Evolutionary conservation across 2,888 invertebrate species (phyloP), one percentile per base, ranked within the genome.

Genomic region (Drosophila nr. fundita): DNA sequence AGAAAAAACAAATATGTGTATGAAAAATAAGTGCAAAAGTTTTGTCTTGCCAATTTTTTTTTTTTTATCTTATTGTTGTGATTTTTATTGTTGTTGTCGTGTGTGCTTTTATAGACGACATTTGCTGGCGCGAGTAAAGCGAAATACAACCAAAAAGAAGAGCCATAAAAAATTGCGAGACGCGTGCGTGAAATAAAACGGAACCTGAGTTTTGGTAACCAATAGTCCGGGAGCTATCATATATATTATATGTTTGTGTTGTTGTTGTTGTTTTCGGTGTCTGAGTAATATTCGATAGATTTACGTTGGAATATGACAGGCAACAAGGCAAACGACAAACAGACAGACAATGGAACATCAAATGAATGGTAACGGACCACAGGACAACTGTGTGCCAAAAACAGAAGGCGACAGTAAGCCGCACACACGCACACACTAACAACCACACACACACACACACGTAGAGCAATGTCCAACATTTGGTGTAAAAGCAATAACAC

Each of bases 181-280:
- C 89, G 83, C 89, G 89, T 89, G 89, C 82, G 79, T 75, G 74
- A 71, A 85, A 75, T 55, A 61, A 29, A 63, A 61, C 49, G 70
- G 21, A 75, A 59, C 54, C 49, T 32, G 42, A 42, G 68, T 59
- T 62, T 27, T 59, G 74, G 48, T 65, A 65, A 24, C 62, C 65
- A 49, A 59, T 58, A 36, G 29, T 48, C 34, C 10, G 40, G 48
- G n/a, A 49, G 62, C 52, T 45, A 34, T 24, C 52, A 24, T 24
- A 53, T 24, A 36, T 24, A 53, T 34, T 24, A 24, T 59, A n/a
- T 52, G 53, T 18, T n/a, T 36, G 30, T 24, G 6, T 45, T 45
- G 45, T 45, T 45, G 15, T 36, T 7, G 36, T 15, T 24, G 21
- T 4, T 15, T 2, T 24, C 24, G 24, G 18, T 71, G 68, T 80